Conservation (phyloP, 2,113 vertebrate species). For the Rattus norvegicus region GRCr8 NC_086021.1:180832001-180832500, state of each 20-base stretch:
- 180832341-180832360: neutral
- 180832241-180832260: neutral
- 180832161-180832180: neutral
- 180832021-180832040: slow-evolving; percentile 6
- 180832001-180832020: neutral
- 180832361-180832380: neutral
- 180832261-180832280: neutral
- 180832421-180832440: neutral
- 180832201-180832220: neutral
- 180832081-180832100: neutral
- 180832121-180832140: neutral
- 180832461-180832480: no score
- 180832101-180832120: neutral
- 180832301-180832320: neutral
- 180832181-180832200: neutral
- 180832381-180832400: neutral
- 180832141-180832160: neutral
- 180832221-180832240: neutral
- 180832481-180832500: no score
- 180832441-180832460: no score
- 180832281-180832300: neutral
- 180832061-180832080: neutral
- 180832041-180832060: neutral
- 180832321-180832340: neutral
- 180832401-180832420: neutral